Evolutionary conservation across 1,140 invertebrate species (phyloP).

Genomic region (Saccostrea glomerata): DNA sequence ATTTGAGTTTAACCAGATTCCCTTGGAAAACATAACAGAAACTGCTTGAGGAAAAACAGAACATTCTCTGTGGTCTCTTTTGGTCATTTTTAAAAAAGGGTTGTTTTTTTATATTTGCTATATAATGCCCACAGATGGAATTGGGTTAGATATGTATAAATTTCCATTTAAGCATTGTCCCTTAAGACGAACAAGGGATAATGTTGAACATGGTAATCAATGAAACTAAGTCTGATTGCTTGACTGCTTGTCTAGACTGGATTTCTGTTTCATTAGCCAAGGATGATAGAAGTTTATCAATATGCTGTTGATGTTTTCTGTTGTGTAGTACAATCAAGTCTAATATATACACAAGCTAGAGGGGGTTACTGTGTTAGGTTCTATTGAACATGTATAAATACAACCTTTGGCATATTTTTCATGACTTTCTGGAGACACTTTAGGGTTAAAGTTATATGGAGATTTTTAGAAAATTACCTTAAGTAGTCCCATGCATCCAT

Average conservation of each 20-base stretch:
- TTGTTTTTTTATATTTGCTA: not conserved
- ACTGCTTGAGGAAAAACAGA: not conserved
- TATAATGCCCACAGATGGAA: not conserved
- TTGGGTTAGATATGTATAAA: conserved; percentile 21
- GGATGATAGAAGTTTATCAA: conserved; percentile 22
- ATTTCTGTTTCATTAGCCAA: conserved; percentile 29
- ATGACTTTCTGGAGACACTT: too few species aligned
- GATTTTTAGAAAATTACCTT: too few species aligned
- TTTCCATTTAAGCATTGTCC: conserved; percentile 18
- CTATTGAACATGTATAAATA: too few species aligned
- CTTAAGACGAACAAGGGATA: not conserved
- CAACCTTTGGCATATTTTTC: too few species aligned
- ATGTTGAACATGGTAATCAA: conserved; percentile 6
- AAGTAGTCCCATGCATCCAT: too few species aligned
- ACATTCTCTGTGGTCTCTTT: not conserved
- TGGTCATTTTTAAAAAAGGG: not conserved
- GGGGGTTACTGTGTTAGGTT: too few species aligned
- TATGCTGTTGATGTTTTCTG: not conserved
- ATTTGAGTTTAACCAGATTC: not conserved
- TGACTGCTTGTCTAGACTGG: conserved; percentile 18
- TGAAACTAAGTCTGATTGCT: conserved; percentile 22
- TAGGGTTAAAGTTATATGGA: too few species aligned
- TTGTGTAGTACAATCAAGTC: not conserved
- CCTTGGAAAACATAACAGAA: not conserved
- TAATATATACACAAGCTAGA: not conserved